phyloP scores from a whole-genome alignment of 2,113 vertebrate genomes.

The Clupea harengus region DNA sequence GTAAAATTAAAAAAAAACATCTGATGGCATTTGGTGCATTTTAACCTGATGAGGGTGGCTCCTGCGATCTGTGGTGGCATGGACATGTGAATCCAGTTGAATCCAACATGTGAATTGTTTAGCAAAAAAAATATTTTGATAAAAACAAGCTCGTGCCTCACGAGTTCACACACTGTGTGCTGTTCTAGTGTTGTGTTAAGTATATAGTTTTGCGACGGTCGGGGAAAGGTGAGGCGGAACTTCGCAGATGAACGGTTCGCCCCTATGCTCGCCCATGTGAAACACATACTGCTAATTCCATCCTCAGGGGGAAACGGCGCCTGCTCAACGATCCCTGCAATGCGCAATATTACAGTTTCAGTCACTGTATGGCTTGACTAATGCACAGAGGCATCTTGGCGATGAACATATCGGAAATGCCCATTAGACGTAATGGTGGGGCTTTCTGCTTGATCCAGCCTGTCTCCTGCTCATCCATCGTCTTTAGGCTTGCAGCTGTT shows the following conservation, averaged over 20 bases:
- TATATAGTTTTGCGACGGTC: too few species aligned
- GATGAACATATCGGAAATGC: slow-evolving; percentile 54
- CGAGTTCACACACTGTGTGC: too few species aligned
- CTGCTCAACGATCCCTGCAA: slow-evolving; percentile 57
- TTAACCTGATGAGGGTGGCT: too few species aligned
- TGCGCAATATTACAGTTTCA: slow-evolving; percentile 72
- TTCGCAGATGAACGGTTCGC: slow-evolving; percentile 25
- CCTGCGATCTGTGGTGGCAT: too few species aligned
- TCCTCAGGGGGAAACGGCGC: slow-evolving; percentile 46
- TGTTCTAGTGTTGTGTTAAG: too few species aligned
- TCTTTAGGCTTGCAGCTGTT: slow-evolving; percentile 26
- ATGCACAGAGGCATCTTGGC: slow-evolving; percentile 54
- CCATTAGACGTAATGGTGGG: slow-evolving; percentile 58
- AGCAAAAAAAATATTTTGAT: too few species aligned
- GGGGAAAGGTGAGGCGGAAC: neutral
- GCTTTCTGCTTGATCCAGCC: slow-evolving; percentile 56
- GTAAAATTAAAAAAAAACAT: too few species aligned
- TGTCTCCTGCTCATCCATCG: slow-evolving; percentile 41
- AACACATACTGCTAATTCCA: slow-evolving; percentile 59
- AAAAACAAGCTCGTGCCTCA: too few species aligned
- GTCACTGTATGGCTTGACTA: slow-evolving; percentile 52
- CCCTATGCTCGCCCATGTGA: slow-evolving; percentile 41
- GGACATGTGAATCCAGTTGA: too few species aligned
- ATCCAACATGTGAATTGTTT: too few species aligned
- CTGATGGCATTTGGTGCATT: too few species aligned